Evolutionary conservation across 2,888 invertebrate genomes (phyloP).

Genomic region (Heteromurus nitidus): DNA sequence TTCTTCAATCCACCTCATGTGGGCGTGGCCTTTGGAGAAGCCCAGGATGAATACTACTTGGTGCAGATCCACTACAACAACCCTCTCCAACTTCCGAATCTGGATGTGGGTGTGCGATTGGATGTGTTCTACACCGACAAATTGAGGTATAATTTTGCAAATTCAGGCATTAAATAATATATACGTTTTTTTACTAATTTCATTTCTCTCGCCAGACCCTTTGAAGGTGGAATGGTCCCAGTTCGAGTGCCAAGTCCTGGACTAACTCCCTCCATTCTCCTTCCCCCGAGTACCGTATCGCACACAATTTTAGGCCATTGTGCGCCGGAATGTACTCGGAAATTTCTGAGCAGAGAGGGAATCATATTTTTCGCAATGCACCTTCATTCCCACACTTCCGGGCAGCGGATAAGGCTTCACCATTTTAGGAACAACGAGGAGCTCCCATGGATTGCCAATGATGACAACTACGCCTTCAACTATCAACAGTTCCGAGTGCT

Average conservation of each 20-base stretch:
- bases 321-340: background rate
- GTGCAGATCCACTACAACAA: slow-evolving; percentile 47
- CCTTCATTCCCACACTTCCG: slow-evolving; percentile 20
- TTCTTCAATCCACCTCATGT: slow-evolving; percentile 41
- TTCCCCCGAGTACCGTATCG: slow-evolving; percentile 1
- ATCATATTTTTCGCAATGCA: background rate
- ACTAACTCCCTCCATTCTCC: slow-evolving; percentile 17
- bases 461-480: slow-evolving; percentile 54
- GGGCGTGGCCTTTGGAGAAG: slow-evolving; percentile 34
- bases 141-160: background rate
- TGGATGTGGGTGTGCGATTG: background rate
- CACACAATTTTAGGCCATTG: slow-evolving; percentile 32
- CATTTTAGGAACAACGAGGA: slow-evolving; percentile 86
- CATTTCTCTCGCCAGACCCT: background rate
- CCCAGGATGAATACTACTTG: slow-evolving; percentile 40
- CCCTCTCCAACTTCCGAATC: background rate
- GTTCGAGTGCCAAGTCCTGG: background rate
- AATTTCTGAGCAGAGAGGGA: slow-evolving; percentile 26
- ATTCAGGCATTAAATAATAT: background rate
- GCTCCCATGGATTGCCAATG: slow-evolving; percentile 83
- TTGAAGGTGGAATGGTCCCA: background rate
- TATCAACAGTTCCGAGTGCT: slow-evolving; percentile 56
- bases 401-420: slow-evolving; percentile 81
- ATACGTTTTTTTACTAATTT: too few species aligned
- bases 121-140: slow-evolving; percentile 49